Conservation (phyloP, 2,888 invertebrate genomes). For the Noctua fimbriata region DNA sequence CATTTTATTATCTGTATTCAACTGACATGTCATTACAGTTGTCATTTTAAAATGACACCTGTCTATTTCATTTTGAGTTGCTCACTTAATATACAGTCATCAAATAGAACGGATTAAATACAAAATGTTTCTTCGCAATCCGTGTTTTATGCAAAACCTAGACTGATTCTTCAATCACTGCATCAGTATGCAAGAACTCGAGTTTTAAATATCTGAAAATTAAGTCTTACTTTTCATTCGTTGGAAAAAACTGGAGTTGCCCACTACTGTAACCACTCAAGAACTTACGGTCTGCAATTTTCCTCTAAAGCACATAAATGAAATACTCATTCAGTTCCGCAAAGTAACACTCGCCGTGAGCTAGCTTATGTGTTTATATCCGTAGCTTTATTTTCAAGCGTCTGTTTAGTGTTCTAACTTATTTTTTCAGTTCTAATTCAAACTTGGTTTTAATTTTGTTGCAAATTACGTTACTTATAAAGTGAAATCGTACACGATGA, state of each 20-base stretch:
- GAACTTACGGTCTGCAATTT: slow-evolving; percentile 41
- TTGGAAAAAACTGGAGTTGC: background rate
- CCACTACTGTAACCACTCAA: slow-evolving; percentile 16
- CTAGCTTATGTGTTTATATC: background rate
- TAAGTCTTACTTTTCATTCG: background rate
- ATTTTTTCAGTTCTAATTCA: background rate
- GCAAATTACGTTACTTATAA: background rate
- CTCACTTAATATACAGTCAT: background rate
- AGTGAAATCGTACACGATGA: background rate
- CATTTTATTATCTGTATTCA: too few species aligned
- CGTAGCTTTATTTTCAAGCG: background rate
- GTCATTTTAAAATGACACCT: too few species aligned
- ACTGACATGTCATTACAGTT: too few species aligned
- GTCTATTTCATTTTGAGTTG: background rate
- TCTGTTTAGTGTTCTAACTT: background rate
- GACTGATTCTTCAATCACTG: background rate
- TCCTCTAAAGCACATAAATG: slow-evolving; percentile 6
- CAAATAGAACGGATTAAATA: background rate
- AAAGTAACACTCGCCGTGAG: slow-evolving; percentile 15
- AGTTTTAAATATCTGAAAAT: background rate
- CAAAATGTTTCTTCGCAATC: background rate
- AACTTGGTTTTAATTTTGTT: background rate
- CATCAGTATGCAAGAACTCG: background rate
- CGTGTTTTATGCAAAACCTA: background rate
- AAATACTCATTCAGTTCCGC: slow-evolving; percentile 23